Evolutionary conservation across 2,888 invertebrate genomes (phyloP).

Genomic region (Archips crataeganus): DNA sequence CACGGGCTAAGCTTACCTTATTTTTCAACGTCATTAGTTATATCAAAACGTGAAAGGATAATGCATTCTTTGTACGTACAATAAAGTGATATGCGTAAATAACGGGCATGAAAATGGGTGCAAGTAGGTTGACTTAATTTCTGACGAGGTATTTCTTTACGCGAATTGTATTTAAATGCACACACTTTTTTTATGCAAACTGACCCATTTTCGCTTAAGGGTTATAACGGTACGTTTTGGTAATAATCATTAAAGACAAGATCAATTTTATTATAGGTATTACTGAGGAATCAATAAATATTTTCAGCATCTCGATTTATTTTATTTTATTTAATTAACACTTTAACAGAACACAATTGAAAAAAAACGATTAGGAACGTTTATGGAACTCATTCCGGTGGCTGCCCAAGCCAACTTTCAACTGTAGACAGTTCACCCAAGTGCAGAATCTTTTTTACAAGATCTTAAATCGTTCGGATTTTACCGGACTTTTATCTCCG

Average conservation of each 20-base stretch:
- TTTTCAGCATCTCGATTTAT: too few species aligned
- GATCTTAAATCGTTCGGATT: neutral
- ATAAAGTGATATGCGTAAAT: conserved; percentile 52
- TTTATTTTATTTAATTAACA: too few species aligned
- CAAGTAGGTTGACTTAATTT: conserved; percentile 44
- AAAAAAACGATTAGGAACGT: too few species aligned
- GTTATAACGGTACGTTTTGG: too few species aligned
- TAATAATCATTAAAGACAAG: too few species aligned
- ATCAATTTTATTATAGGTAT: too few species aligned
- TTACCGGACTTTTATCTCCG: neutral
- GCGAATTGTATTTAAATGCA: neutral
- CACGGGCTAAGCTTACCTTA: conserved; percentile 60
- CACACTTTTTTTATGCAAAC: neutral
- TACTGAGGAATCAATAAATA: too few species aligned
- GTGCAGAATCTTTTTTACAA: neutral
- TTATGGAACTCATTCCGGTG: too few species aligned
- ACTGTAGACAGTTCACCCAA: neutral
- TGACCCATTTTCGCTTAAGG: too few species aligned
- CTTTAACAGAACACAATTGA: too few species aligned
- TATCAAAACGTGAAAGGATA: conserved; percentile 62
- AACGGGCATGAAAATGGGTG: conserved; percentile 50
- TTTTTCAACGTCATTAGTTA: conserved; percentile 70
- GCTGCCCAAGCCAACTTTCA: neutral
- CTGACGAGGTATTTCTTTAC: conserved; percentile 24
- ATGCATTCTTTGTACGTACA: conserved; percentile 56